phyloP scores from a whole-genome alignment of 2,113 vertebrate genomes.

The Balaeniceps rex region DNA sequence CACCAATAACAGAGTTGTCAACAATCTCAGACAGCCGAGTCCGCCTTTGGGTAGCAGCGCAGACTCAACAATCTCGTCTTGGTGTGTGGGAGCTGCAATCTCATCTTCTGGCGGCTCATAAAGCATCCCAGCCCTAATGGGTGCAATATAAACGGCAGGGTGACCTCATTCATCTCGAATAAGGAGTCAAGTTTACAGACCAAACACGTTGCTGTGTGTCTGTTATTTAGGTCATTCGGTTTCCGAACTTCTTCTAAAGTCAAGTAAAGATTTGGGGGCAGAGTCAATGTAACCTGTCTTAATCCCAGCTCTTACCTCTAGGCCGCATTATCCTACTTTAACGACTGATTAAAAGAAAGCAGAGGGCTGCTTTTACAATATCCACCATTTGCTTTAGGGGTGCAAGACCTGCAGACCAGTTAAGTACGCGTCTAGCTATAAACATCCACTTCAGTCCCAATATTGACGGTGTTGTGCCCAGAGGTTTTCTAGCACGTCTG shows the following conservation, averaged over 20 bases:
- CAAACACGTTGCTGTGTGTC: not conserved
- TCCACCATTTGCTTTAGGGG: not conserved
- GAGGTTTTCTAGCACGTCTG: not conserved
- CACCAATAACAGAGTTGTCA: not conserved
- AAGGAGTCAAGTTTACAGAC: not conserved
- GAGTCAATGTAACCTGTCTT: not conserved
- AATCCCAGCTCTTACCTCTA: not conserved
- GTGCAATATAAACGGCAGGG: not conserved
- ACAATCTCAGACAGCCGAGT: not conserved
- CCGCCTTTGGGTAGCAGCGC: not conserved
- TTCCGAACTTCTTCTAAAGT: not conserved
- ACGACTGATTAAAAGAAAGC: not conserved
- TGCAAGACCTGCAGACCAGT: not conserved
- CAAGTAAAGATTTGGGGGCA: not conserved
- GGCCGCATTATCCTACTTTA: not conserved
- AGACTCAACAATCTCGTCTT: not conserved
- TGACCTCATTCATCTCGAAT: not conserved
- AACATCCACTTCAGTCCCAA: not conserved
- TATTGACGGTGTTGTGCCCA: not conserved
- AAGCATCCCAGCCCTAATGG: not conserved
- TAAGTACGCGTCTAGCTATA: not conserved
- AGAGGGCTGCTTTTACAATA: not conserved
- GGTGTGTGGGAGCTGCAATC: not conserved
- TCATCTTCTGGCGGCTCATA: not conserved
- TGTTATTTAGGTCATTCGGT: not conserved